These are phyloP conservation scores for Erebia ligea DNA, from an alignment of 2,888 invertebrate species.

Conservation along the genomic window DNA sequence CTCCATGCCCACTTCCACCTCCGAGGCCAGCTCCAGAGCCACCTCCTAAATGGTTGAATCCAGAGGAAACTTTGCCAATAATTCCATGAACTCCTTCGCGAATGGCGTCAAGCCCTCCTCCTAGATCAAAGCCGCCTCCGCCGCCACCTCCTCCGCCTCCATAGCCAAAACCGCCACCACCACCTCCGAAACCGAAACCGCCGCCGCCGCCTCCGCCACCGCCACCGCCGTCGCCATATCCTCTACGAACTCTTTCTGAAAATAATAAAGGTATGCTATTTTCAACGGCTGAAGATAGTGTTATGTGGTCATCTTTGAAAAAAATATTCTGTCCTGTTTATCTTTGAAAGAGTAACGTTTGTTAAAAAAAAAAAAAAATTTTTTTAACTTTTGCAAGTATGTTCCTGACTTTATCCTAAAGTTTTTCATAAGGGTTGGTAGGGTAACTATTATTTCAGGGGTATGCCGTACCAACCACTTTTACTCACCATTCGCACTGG, in stretches of 20 bases:
- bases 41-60: constrained; percentile 44
- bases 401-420: no score
- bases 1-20: constrained; percentile 44
- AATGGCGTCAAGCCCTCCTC: constrained; percentile 53
- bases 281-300: no score
- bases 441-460: neutral
- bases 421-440: no score
- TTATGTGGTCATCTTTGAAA: no score
- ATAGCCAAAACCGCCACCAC: constrained; percentile 51
- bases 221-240: constrained; percentile 49
- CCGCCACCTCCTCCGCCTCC: constrained; percentile 45
- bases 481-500: constrained; percentile 47
- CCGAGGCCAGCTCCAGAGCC: constrained; percentile 41
- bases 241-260: constrained; percentile 64
- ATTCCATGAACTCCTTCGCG: constrained; percentile 59
- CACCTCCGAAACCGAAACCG: constrained; percentile 49
- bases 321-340: neutral
- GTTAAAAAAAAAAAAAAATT: no score
- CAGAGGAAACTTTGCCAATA: constrained; percentile 57
- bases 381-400: no score
- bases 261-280: constrained; percentile 39
- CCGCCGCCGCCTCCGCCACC: constrained; percentile 47
- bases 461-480: neutral
- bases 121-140: constrained; percentile 42
- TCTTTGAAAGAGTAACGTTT: neutral